Base-by-base conservation (phyloP, 2,113 vertebrate genomes). In the Poicephalus gulielmi region DNA sequence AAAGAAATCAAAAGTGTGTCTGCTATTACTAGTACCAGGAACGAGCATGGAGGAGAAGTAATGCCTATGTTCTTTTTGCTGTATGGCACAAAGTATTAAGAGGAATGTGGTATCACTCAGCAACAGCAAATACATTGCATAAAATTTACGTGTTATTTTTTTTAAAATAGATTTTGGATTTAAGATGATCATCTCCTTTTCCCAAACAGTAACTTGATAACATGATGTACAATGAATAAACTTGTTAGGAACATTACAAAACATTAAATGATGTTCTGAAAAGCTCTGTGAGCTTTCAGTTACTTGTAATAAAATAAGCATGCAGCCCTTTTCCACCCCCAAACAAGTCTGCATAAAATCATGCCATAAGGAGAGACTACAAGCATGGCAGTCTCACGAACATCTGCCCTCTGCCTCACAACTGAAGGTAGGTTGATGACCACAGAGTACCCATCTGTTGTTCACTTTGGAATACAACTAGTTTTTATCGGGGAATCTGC, bases 301-400 rank as follows among this genome's bases (percentile, higher is more conserved):
- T 55, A 50, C 23, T 46, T 7, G 5, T 14, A 73, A 68, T 31
- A 83, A 90, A 85, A 23, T 10, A 53, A 37, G 28, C 13, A 1
- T 3, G 46, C 18, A 39, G 28, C 9, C 10, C 19, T 57, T 62
- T 67, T 41, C 49, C 62, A 67, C 7, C 17, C 70, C 31, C 18
- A 53, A 66, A 53, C 7, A 71, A 50, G 31, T 11, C 7, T 60
- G 62, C 17, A 24, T 33, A 64, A 83, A 90, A 35, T 2, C 10
- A 52, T 78, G 82, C 69, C 41, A 27, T 9, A 7, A 75, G 77
- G 87, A 57, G 55, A 92, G 47, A 53, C 67, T 47, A 31, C 18
- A 30, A 47, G 79, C 41, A 39, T 0, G 10, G 50, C 28, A 35
- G 66, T 13, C 27, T 39, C 6, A 4, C 9, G 1, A 0, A 5